Evolutionary conservation across 2,797 vertebrate genomes (phyloP).

Genomic region (Phataginus tetradactyla): DNA sequence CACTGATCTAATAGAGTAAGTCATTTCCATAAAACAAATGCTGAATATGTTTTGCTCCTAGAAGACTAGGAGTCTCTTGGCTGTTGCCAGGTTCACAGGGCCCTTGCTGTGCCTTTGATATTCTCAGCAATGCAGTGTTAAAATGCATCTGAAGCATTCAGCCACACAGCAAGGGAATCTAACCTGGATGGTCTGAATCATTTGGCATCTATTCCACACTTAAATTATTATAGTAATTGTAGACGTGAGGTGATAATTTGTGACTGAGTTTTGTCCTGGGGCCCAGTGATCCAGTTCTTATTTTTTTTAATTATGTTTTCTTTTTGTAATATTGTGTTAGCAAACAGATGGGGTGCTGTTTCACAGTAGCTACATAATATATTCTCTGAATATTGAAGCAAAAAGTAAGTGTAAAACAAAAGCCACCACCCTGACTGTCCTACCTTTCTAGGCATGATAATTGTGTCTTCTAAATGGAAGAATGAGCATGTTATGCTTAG

Average conservation of each 20-base stretch:
- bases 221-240: conserved; percentile 44
- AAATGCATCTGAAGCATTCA: background rate
- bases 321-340: conserved; percentile 39
- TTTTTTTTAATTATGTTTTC: conserved; percentile 18
- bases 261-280: conserved; percentile 38
- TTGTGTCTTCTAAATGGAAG: background rate
- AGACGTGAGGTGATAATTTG: conserved; percentile 46
- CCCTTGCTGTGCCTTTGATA: conserved; percentile 23
- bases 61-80: background rate
- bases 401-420: conserved; percentile 43
- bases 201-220: conserved; percentile 28
- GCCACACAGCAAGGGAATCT: background rate
- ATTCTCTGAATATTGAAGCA: background rate
- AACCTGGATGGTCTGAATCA: background rate
- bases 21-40: conserved; percentile 19
- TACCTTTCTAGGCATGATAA: background rate
- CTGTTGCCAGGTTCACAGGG: background rate
- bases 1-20: background rate
- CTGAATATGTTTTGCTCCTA: background rate
- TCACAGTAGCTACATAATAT: conserved; percentile 9
- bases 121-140: background rate
- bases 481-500: background rate
- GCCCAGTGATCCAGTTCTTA: background rate
- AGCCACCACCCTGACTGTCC: background rate
- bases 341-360: conserved; percentile 63